Percentiles rank a stretch among this genome's conserved stretches.
Conservation (phyloP, 2,113 vertebrate genomes). For the Callipepla californica region DNA sequence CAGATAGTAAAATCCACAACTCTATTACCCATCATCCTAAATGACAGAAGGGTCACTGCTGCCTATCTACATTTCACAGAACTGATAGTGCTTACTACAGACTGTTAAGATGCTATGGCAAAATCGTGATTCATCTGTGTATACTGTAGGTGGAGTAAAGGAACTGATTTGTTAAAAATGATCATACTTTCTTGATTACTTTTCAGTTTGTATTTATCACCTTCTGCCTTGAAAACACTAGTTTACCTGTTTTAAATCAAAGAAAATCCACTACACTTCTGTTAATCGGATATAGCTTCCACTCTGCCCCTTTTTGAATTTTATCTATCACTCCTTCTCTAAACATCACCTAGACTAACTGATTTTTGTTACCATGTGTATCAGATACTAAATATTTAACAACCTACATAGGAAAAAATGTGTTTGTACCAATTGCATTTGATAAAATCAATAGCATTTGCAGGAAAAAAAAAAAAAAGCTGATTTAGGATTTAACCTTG, state of each 20-base stretch:
- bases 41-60: background rate
- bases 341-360: conserved; percentile 13
- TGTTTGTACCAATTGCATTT: background rate
- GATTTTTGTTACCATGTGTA: background rate
- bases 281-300: background rate
- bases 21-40: background rate
- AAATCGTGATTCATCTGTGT: background rate
- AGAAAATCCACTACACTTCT: background rate
- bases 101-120: background rate
- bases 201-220: background rate
- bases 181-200: background rate
- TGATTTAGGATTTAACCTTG: background rate
- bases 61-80: background rate
- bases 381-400: conserved; percentile 20
- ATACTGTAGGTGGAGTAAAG: conserved; percentile 70
- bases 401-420: background rate
- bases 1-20: background rate
- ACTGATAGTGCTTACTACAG: background rate
- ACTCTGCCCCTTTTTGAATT: background rate
- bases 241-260: background rate
- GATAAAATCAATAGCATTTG: background rate
- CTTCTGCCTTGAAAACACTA: background rate
- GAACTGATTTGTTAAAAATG: conserved; percentile 29
- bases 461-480: background rate
- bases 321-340: conserved; percentile 7